Conservation (phyloP, 2,888 invertebrate species). For the Hyles lineata region DNA sequence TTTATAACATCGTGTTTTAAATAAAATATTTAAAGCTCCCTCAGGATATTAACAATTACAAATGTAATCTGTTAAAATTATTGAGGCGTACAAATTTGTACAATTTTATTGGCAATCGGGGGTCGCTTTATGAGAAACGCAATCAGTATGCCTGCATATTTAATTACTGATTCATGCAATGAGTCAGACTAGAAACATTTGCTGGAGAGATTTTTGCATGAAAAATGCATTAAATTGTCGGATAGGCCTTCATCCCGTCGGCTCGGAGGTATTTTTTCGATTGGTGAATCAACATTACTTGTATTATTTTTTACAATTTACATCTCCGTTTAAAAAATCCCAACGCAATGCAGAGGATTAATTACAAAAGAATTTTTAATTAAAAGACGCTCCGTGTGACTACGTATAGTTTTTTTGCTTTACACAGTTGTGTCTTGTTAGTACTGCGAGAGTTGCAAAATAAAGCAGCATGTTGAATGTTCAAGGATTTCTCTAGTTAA, state of each 20-base stretch:
- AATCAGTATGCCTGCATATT: constrained; percentile 2
- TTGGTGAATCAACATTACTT: not conserved
- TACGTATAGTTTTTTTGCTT: too few species aligned
- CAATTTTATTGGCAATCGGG: constrained; percentile 1
- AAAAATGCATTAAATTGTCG: constrained; percentile 5
- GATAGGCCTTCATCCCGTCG: not conserved
- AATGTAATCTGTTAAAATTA: not conserved
- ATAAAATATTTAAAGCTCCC: not conserved
- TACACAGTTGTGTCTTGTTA: too few species aligned
- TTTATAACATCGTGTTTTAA: not conserved
- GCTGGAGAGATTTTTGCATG: not conserved
- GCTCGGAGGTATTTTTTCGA: too few species aligned
- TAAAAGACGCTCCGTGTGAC: too few species aligned
- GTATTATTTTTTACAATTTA: constrained; percentile 1
- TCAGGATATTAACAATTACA: not conserved
- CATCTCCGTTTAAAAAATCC: not conserved
- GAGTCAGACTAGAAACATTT: constrained; percentile 8
- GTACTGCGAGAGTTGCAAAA: too few species aligned
- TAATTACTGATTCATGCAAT: constrained; percentile 10
- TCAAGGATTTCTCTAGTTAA: too few species aligned
- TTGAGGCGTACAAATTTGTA: not conserved
- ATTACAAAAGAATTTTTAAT: too few species aligned
- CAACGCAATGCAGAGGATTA: too few species aligned
- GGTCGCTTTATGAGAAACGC: constrained; percentile 1
- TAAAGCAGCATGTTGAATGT: too few species aligned